phyloP scores from a whole-genome alignment of 2,888 invertebrate species.

The Temnothorax rugatulus region DNA sequence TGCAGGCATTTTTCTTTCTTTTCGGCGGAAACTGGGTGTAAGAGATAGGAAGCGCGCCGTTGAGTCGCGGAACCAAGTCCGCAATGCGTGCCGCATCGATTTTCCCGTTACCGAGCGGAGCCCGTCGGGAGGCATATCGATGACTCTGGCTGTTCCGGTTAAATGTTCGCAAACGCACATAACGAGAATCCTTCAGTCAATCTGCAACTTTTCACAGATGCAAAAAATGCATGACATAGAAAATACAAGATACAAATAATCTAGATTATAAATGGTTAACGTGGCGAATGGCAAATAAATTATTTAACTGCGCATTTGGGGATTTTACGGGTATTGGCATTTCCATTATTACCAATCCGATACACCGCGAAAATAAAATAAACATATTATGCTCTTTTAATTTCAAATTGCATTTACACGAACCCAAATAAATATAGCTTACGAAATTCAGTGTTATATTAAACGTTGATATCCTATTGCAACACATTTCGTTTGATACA shows the following conservation, averaged over 20 bases:
- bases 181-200: not conserved
- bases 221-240: not conserved
- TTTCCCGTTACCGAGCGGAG: slow-evolving; percentile 51
- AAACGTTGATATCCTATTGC: slow-evolving; percentile 12
- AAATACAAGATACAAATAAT: not conserved
- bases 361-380: slow-evolving; percentile 22
- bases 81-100: slow-evolving; percentile 49
- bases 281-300: not conserved
- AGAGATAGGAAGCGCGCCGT: slow-evolving; percentile 64
- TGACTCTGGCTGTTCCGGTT: slow-evolving; percentile 37
- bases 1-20: slow-evolving; percentile 62
- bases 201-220: not conserved
- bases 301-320: not conserved
- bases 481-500: not conserved
- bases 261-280: not conserved
- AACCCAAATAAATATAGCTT: slow-evolving; percentile 20
- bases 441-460: slow-evolving; percentile 10
- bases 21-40: slow-evolving; percentile 67
- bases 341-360: not conserved
- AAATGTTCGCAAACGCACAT: not conserved
- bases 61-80: slow-evolving; percentile 55
- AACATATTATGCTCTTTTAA: not conserved
- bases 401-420: slow-evolving; percentile 20
- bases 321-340: not conserved
- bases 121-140: slow-evolving; percentile 41